Base-by-base conservation (phyloP, 2,113 vertebrate genomes). In the Podarcis cretensis region DNA sequence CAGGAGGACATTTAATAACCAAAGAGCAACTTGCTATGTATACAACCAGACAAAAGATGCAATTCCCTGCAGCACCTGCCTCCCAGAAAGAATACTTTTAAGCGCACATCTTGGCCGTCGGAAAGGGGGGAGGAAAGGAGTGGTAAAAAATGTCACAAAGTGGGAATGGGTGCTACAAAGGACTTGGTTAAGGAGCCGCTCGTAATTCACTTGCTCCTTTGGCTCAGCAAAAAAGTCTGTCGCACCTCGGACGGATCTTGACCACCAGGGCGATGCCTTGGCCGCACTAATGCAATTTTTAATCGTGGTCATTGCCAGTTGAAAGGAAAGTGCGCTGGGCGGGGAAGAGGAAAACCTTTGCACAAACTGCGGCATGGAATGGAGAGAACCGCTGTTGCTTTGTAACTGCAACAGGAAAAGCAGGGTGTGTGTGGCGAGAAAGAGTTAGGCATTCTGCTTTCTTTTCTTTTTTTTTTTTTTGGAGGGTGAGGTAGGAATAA, bases 311-410 rank as follows among this genome's bases (percentile, higher is more conserved):
- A 20, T 83, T 0, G 0, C 81, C 8, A 3, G 59, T 57, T 1
- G 8, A 1, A 59, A 48, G 54, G 59, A 57, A 54, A 3, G 54
- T 65, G 69, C 16, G 32, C 23, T 5, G 73, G 43, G 8, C 0
- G 0, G 71, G 18, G 21, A 3, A 0, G 48, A 54, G 1, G 78
- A 32, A 7, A 71, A 32, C 1, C 1, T 73, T 40, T 6, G 0
- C 21, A 40, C 48, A 68, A 79, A 37, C 66, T 9, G 77, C 65
- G 4, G 76, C 82, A 66, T 25, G 85, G 81, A 80, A 71, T 79
- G 86, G 66, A 73, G 16, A 65, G 6, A 27, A 30, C 30, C 13
- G 1, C 40, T 59, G 23, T 59, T 16, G 25, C 74, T 59, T 7
- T 81, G 25, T 18, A 4, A 84, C 13, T 18, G 68, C 32, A 68